These are phyloP conservation scores for Drosophila kohkoa DNA, from an alignment of 1,140 invertebrate species.

Conservation along the genomic window DNA sequence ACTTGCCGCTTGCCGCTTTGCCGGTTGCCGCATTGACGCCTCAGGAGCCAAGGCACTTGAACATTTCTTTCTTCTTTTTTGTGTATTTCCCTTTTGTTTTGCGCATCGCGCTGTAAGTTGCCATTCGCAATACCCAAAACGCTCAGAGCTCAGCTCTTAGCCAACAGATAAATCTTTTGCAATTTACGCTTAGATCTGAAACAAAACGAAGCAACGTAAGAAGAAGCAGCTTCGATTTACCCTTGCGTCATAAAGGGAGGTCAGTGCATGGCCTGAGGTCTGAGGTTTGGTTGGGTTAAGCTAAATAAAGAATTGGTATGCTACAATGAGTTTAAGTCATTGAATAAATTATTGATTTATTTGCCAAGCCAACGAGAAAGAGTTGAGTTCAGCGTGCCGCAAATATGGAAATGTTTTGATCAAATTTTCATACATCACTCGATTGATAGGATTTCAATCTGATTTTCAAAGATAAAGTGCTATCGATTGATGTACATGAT, in stretches of 20 bases:
- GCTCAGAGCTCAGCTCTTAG: slow-evolving; percentile 38
- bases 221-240: slow-evolving; percentile 34
- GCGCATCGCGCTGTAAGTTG: slow-evolving; percentile 8
- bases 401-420: slow-evolving; percentile 7
- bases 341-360: slow-evolving; percentile 74
- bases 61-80: background rate
- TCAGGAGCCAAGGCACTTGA: slow-evolving; percentile 30
- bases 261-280: background rate
- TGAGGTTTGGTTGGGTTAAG: slow-evolving; percentile 35
- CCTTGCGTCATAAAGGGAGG: slow-evolving; percentile 1
- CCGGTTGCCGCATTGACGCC: background rate
- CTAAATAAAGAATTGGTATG: slow-evolving; percentile 68
- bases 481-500: slow-evolving; percentile 3
- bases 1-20: background rate
- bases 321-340: slow-evolving; percentile 68
- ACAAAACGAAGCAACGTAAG: background rate
- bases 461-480: background rate
- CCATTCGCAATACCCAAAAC: slow-evolving; percentile 22
- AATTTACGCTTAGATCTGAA: slow-evolving; percentile 53
- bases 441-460: background rate
- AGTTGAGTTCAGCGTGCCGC: slow-evolving; percentile 12
- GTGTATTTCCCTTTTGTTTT: slow-evolving; percentile 20
- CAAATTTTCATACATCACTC: background rate
- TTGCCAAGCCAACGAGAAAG: slow-evolving; percentile 16
- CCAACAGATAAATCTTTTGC: slow-evolving; percentile 76